Evolutionary conservation across 2,113 vertebrate genomes (phyloP).

Genomic region (Tylochromis polylepis): DNA sequence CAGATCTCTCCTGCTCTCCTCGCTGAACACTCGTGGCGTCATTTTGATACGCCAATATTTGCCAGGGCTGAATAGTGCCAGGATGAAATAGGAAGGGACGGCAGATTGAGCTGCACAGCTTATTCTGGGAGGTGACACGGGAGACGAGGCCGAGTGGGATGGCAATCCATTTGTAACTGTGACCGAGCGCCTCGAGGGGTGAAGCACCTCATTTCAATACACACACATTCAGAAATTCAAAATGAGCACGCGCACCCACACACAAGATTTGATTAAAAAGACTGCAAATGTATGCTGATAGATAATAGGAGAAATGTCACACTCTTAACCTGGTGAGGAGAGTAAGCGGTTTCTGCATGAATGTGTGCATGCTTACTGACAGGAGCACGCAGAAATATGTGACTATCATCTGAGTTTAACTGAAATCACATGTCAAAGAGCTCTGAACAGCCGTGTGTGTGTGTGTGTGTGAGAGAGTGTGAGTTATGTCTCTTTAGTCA

Average conservation of each 20-base stretch:
- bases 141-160: slow-evolving; percentile 8
- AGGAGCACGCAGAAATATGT: neutral
- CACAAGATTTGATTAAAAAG: neutral
- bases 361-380: neutral
- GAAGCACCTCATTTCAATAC: neutral
- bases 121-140: slow-evolving; percentile 20
- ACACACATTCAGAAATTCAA: neutral
- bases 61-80: neutral
- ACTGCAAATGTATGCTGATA: neutral
- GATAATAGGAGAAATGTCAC: neutral
- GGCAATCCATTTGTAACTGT: slow-evolving; percentile 31
- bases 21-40: neutral
- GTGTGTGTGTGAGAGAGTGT: neutral
- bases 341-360: neutral
- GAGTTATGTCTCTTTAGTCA: neutral
- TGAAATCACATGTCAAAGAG: neutral
- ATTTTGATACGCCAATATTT: slow-evolving; percentile 7
- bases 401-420: neutral
- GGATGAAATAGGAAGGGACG: neutral
- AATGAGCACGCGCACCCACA: neutral
- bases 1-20: neutral
- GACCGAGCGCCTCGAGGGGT: slow-evolving; percentile 9
- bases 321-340: neutral
- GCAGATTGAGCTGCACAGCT: slow-evolving; percentile 20
- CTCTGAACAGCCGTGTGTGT: neutral